Conservation (phyloP, 2,888 invertebrate genomes). For the Netelia fuscicornis region DNA sequence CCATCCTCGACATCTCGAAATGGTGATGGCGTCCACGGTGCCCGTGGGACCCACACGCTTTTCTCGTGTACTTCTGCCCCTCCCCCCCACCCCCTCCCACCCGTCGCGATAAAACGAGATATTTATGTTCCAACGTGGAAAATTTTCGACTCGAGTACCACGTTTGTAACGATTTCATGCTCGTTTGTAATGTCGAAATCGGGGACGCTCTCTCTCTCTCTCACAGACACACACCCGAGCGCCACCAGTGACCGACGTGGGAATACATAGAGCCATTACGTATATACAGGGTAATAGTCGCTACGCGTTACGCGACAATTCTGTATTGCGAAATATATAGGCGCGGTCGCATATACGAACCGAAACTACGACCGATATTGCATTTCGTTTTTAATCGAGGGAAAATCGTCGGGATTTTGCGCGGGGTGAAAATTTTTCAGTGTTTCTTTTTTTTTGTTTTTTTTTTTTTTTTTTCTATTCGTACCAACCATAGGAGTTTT, state of each 20-base stretch:
- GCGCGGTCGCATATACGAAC: neutral
- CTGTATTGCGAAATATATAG: neutral
- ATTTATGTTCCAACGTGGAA: conserved; percentile 65
- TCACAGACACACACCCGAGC: neutral
- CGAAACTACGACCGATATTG: conserved; percentile 41
- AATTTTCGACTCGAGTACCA: conserved; percentile 64
- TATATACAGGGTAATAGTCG: conserved; percentile 8
- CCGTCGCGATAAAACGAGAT: conserved; percentile 66
- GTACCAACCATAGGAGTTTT: conserved; percentile 11
- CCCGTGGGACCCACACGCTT: conserved; percentile 47
- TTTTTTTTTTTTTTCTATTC: conserved; percentile 27
- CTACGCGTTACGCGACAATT: conserved; percentile 8
- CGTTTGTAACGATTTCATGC: conserved; percentile 67
- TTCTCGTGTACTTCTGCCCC: conserved; percentile 21
- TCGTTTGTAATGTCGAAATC: conserved; percentile 66
- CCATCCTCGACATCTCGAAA: conserved; percentile 36
- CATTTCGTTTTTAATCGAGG: conserved; percentile 55
- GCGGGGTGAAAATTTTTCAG: conserved; percentile 27
- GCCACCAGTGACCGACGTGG: conserved; percentile 54
- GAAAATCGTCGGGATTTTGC: conserved; percentile 38
- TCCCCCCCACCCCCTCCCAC: conserved; percentile 30
- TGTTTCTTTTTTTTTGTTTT: conserved; percentile 23
- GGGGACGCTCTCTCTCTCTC: conserved; percentile 6
- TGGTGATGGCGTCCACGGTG: conserved; percentile 34
- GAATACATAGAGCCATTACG: conserved; percentile 60